Conservation (phyloP, 2,797 vertebrate species). For the Eospalax fontanierii region DNA sequence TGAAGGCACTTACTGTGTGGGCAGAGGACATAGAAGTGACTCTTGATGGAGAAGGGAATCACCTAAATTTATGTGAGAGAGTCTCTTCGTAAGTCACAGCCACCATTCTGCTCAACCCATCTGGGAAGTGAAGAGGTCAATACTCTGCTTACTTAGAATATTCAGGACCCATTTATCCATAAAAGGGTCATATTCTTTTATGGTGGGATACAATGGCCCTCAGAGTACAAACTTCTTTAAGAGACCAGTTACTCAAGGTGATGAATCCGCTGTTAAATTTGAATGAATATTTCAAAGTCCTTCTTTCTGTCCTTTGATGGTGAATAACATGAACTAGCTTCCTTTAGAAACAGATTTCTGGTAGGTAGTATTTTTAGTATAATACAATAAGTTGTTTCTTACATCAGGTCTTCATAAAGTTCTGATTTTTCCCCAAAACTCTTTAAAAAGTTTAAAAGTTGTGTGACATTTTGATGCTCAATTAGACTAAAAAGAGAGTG, state of each 20-base stretch:
- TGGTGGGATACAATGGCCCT: background rate
- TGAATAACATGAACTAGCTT: background rate
- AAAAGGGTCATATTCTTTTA: slow-evolving; percentile 47
- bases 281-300: slow-evolving; percentile 41
- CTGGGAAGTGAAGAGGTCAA: slow-evolving; percentile 81
- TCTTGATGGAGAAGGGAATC: slow-evolving; percentile 74
- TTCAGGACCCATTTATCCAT: slow-evolving; percentile 62
- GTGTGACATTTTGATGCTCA: background rate
- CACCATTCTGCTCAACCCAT: slow-evolving; percentile 59
- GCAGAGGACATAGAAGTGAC: slow-evolving; percentile 73
- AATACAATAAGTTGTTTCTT: background rate
- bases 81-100: slow-evolving; percentile 85
- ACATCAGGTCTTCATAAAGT: background rate
- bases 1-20: background rate
- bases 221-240: slow-evolving; percentile 68
- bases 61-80: slow-evolving; percentile 84
- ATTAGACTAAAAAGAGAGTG: background rate
- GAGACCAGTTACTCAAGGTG: slow-evolving; percentile 37
- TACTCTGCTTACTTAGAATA: slow-evolving; percentile 80
- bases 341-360: background rate
- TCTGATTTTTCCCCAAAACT: background rate
- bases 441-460: background rate
- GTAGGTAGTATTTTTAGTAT: background rate
- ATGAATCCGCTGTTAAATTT: slow-evolving; percentile 65
- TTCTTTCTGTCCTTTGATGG: background rate